Evolutionary conservation across 2,797 vertebrate genomes (phyloP).

Genomic region (Psittacula derbiana): DNA sequence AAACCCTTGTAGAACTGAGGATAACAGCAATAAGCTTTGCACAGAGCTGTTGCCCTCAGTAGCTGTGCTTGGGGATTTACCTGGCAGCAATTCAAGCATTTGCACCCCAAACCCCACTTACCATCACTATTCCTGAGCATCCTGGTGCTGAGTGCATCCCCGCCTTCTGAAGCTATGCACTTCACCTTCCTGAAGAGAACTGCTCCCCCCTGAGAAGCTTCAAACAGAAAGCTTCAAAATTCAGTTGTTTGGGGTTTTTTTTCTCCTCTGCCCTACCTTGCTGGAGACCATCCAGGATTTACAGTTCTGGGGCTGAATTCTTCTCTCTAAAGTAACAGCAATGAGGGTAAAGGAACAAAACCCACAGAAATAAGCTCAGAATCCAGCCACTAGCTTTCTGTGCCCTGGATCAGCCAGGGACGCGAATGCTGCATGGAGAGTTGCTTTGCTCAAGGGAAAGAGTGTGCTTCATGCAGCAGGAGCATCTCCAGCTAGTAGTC

Average conservation of each 20-base stretch:
- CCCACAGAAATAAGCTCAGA: neutral
- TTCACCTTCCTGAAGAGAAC: neutral
- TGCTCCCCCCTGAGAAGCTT: neutral
- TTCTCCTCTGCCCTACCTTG: neutral
- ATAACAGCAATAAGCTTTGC: neutral
- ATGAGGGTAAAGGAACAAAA: neutral
- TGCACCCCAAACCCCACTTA: neutral
- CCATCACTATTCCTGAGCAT: neutral
- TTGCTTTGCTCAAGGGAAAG: neutral
- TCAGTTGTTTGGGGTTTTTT: neutral
- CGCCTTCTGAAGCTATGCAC: neutral
- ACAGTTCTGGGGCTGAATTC: neutral
- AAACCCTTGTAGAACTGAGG: neutral
- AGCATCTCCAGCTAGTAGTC: neutral
- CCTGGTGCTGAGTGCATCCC: neutral
- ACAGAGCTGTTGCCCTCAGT: neutral
- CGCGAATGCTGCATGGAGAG: neutral
- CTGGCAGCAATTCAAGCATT: neutral
- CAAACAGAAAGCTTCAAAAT: neutral
- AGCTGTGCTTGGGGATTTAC: neutral
- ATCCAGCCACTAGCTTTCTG: neutral
- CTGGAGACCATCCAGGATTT: neutral
- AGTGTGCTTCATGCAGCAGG: constrained; percentile 14
- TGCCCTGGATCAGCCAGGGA: neutral
- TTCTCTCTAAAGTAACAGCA: neutral